Conservation (phyloP, 2,888 invertebrate species). For the Therioaphis trifolii region DNA sequence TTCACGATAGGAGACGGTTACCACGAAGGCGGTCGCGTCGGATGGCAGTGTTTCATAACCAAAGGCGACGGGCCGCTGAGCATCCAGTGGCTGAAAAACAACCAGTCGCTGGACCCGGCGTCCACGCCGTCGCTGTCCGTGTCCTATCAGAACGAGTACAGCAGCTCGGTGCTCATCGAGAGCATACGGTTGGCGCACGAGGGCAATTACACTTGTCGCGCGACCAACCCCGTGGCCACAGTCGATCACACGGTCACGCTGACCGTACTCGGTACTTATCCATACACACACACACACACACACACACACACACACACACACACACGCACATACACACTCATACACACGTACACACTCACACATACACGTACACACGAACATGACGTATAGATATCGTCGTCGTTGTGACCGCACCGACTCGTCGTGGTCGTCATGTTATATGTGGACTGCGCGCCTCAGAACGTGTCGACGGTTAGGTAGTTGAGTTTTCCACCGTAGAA, state of each 20-base stretch:
- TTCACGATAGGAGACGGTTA: conserved; percentile 71
- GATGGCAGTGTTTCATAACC: conserved; percentile 71
- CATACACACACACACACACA: neutral
- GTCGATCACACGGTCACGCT: conserved; percentile 77
- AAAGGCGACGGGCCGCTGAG: conserved; percentile 72
- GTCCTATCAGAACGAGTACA: conserved; percentile 55
- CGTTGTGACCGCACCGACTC: neutral
- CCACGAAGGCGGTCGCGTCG: conserved; percentile 70
- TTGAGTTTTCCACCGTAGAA: too few relatives aligned
- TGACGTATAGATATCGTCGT: neutral
- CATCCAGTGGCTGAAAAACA: conserved; percentile 73
- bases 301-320: neutral
- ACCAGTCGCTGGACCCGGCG: conserved; percentile 68
- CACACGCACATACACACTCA: neutral
- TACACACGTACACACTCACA: too few relatives aligned
- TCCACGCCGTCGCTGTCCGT: conserved; percentile 63
- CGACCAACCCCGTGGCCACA: conserved; percentile 78
- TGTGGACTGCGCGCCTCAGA: too few relatives aligned
- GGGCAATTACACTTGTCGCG: conserved; percentile 80
- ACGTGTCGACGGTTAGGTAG: too few relatives aligned
- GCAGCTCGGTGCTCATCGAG: conserved; percentile 75
- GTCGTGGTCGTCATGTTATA: neutral
- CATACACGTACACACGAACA: too few relatives aligned
- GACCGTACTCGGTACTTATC: conserved; percentile 77
- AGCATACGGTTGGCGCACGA: conserved; percentile 77